Conservation (phyloP, 2,797 vertebrate species). For the Pangasius macronema region DNA sequence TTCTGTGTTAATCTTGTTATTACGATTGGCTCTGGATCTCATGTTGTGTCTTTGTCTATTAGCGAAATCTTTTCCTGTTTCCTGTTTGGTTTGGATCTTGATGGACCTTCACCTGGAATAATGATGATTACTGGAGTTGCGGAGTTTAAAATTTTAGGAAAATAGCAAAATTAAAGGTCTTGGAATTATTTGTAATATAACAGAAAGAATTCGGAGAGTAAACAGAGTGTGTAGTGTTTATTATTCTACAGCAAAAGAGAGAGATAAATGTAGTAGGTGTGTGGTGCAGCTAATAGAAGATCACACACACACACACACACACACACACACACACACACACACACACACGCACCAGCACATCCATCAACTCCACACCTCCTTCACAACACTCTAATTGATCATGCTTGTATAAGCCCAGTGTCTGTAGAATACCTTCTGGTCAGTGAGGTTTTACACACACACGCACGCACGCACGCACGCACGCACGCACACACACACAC, state of each 20-base stretch:
- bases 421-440: slow-evolving; percentile 16
- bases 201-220: neutral
- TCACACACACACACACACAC: neutral
- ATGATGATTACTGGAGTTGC: neutral
- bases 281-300: neutral
- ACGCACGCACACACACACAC: slow-evolving; percentile 1
- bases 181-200: neutral
- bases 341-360: neutral
- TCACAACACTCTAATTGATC: slow-evolving; percentile 21
- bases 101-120: neutral
- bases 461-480: neutral
- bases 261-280: neutral
- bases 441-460: neutral
- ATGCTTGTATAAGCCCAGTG: slow-evolving; percentile 9
- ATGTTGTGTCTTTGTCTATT: neutral
- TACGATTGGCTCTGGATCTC: neutral
- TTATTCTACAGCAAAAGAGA: neutral
- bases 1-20: neutral
- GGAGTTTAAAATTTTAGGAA: neutral
- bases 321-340: slow-evolving; percentile 6
- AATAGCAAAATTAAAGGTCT: neutral
- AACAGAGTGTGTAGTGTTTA: neutral
- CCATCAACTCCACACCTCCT: slow-evolving; percentile 8
- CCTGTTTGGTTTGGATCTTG: neutral
- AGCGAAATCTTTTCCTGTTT: neutral